Conservation (phyloP, 1,140 invertebrate species). For the Drosophila rhopaloa region DNA sequence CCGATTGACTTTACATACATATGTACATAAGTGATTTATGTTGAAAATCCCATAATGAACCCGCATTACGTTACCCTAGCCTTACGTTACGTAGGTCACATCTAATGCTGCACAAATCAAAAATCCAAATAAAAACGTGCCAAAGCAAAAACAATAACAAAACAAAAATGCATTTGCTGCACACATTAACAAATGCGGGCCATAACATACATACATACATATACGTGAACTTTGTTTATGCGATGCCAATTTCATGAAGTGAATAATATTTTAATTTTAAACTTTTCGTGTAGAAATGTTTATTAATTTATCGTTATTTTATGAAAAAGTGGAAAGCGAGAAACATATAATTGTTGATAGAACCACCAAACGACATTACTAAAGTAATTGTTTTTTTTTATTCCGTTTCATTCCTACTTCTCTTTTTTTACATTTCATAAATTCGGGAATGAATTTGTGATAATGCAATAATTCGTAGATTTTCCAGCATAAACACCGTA, state of each 20-base stretch:
- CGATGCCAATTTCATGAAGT: neutral
- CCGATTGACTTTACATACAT: too few relatives aligned
- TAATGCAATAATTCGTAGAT: neutral
- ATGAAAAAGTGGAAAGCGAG: too few relatives aligned
- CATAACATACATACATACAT: neutral
- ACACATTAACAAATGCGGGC: slow-evolving; percentile 15
- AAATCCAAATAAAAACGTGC: slow-evolving; percentile 59
- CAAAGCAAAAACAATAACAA: slow-evolving; percentile 57
- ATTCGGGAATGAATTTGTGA: neutral
- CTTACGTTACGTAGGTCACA: slow-evolving; percentile 30
- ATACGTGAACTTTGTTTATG: neutral
- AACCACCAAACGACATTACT: too few relatives aligned
- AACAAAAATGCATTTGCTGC: slow-evolving; percentile 41
- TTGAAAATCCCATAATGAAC: neutral
- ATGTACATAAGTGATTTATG: neutral
- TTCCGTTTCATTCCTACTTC: neutral
- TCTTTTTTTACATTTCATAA: neutral
- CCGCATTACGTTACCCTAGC: slow-evolving; percentile 23
- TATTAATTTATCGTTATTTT: too few relatives aligned
- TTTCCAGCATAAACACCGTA: slow-evolving; percentile 3
- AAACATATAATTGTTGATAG: too few relatives aligned
- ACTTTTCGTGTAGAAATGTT: too few relatives aligned
- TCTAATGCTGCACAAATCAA: slow-evolving; percentile 25
- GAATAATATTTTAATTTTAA: too few relatives aligned
- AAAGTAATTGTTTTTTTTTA: too few relatives aligned